These are phyloP conservation scores for Acleris holmiana DNA, from an alignment of 2,888 invertebrate species.

Conservation along the genomic window DNA sequence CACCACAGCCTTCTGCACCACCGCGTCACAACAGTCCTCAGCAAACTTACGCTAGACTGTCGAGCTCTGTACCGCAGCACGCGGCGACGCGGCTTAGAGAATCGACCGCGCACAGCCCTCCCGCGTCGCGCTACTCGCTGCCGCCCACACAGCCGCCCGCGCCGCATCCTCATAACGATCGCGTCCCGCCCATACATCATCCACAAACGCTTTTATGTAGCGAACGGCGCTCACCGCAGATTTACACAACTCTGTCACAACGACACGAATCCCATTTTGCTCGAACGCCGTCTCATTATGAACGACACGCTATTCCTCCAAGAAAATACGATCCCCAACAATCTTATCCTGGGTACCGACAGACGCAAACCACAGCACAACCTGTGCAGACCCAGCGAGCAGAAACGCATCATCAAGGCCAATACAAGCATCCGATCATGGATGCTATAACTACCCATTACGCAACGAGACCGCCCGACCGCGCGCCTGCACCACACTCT, in stretches of 20 bases:
- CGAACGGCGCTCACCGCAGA: constrained; percentile 62
- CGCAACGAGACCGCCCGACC: constrained; percentile 62
- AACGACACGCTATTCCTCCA: constrained; percentile 65
- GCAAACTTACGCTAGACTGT: constrained; percentile 69
- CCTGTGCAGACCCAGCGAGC: constrained; percentile 65
- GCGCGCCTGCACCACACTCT: constrained; percentile 59
- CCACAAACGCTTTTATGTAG: constrained; percentile 59
- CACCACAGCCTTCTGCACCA: constrained; percentile 68
- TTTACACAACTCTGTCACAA: constrained; percentile 62
- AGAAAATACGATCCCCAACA: constrained; percentile 78
- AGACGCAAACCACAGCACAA: constrained; percentile 58
- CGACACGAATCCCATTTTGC: constrained; percentile 68
- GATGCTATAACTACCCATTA: constrained; percentile 66
- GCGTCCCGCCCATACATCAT: constrained; percentile 79
- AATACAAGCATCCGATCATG: constrained; percentile 65
- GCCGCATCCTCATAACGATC: constrained; percentile 74
- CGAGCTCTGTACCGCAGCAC: constrained; percentile 70
- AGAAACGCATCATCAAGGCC: constrained; percentile 65
- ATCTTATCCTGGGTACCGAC: constrained; percentile 75
- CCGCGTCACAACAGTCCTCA: constrained; percentile 66
- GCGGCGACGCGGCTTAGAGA: constrained; percentile 66
- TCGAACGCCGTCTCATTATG: constrained; percentile 64
- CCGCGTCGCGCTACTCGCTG: constrained; percentile 66
- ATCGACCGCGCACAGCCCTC: constrained; percentile 62
- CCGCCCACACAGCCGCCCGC: constrained; percentile 55